Evolutionary conservation across 53 echinoderm and acorn worm genomes (phyloP), one percentile per base, ranked within the genome.

Genomic region (Antedon mediterranea): DNA sequence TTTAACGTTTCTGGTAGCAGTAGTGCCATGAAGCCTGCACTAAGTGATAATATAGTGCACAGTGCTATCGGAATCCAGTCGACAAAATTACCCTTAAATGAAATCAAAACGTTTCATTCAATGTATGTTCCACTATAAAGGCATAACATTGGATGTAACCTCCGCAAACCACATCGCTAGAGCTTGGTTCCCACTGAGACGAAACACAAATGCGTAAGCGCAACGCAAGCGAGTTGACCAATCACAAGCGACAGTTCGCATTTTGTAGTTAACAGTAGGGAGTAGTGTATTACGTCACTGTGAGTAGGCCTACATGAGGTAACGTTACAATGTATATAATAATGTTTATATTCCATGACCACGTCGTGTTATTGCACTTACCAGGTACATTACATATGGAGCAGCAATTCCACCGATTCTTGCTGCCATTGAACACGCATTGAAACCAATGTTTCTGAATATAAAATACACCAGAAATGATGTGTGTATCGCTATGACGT

Each of bases 321-420:
- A n/a, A n/a, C n/a, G n/a, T n/a, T n/a, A n/a, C n/a, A n/a, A n/a
- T n/a, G n/a, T n/a, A n/a, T n/a, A n/a, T n/a, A 37, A n/a, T n/a
- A n/a, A 37, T 6, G 11, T 37, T 6, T 6, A 37, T 37, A 37
- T 6, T 37, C 4, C 4, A 37, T 37, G 4, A 37, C n/a, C n/a
- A 37, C 23, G 57, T 57, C 23, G 18, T 11, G 23, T n/a, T 2
- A 57, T 23, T 44, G 42, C 71, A 83, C 90, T 88, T 79, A 93
- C 93, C 43, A 93, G 75, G 72, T 78, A 89, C 32, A 84, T 83
- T 13, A 91, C 77, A 29, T 89, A 86, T 0, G 92, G 89, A 15
- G 89, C 89, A 18, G 87, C 70, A 28, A 91, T 89, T 15, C 89
- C 89, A 9, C 92, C 92, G 8, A 91, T 72, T 9, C 90, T 78